Percentiles rank a stretch among this genome's conserved stretches.
These are phyloP conservation scores for Cepphus grylle DNA, from an alignment of 2,113 vertebrate genomes.

Conservation along the genomic window DNA sequence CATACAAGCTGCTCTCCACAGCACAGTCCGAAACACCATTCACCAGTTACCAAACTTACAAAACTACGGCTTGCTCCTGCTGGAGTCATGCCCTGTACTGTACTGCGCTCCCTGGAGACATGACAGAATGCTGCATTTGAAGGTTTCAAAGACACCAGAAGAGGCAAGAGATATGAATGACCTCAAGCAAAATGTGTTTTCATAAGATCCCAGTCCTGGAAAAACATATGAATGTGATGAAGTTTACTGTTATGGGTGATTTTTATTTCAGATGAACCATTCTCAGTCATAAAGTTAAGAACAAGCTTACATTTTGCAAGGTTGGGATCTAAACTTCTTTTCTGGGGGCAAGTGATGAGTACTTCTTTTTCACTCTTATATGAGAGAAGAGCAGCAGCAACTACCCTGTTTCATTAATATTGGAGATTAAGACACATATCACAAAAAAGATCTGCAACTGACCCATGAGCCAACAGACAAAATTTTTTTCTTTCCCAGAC, in stretches of 20 bases:
- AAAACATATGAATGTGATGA: not conserved
- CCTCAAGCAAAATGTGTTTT: not conserved
- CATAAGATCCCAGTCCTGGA: not conserved
- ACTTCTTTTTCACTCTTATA: not conserved
- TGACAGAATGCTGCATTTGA: not conserved
- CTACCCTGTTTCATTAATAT: not conserved
- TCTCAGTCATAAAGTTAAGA: not conserved
- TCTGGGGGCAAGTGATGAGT: rapidly evolving
- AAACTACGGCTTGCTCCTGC: not conserved
- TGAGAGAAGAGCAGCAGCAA: not conserved
- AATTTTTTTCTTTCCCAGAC: not conserved
- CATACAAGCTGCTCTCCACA: not conserved
- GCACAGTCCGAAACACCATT: not conserved
- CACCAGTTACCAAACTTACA: not conserved
- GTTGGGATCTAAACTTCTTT: not conserved
- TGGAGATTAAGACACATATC: not conserved
- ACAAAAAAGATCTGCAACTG: not conserved
- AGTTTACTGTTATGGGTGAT: not conserved
- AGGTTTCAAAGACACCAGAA: not conserved
- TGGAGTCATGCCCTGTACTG: not conserved
- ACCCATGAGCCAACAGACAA: not conserved
- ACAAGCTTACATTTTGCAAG: not conserved
- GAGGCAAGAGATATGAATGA: not conserved
- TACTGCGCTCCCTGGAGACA: not conserved
- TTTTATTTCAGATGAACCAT: not conserved